Base-by-base conservation (phyloP, 2,113 vertebrate genomes). In the Phrynosoma blainvillii region DNA sequence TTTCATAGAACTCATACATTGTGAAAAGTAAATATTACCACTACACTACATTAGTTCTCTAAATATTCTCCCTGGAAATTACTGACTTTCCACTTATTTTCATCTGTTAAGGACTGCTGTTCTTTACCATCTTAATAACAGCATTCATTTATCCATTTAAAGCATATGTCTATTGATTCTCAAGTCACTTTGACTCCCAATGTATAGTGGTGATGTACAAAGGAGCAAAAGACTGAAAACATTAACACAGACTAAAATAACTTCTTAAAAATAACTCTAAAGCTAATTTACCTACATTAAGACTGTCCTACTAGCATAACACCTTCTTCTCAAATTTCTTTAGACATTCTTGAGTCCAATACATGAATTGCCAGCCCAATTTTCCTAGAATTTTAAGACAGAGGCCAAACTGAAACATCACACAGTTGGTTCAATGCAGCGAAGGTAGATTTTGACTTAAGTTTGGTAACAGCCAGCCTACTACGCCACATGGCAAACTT, bases 1-100 rank as follows among this genome's bases (percentile, higher is more conserved):
- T 80, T 87, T 84, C 82, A 88, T 84, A 90, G 79, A 83, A 92
- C 81, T 65, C 83, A 87, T n/a, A 89, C 25, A 59, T 84, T 79
- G 1, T 0, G 8, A 47, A 81, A 83, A 87, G 76, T 23, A 65
- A 91, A 88, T 0, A 5, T 2, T 27, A 1, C 56, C 14, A 62
- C 59, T 62, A 62, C 18, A 62, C 12, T 18, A 14, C 59, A 62
- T 13, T 62, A 18, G 59, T 16, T 62, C 18, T 62, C 79, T 80
- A 80, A 16, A 80, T 62, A 5, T 56, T 80, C 77, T 30, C 27
- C 27, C 25, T 79, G 25, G 54, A 79, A 80, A 56, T 25, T 18
- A 59, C 27, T n/a, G 3, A 25, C 9, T 36, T 32, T 62, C 36
- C 1, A 23, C n/a, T 56, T 9, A 82, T 62, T 65, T 6, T 40